Conservation (phyloP, 2,888 invertebrate species). For the Pasiphila rectangulata region DNA sequence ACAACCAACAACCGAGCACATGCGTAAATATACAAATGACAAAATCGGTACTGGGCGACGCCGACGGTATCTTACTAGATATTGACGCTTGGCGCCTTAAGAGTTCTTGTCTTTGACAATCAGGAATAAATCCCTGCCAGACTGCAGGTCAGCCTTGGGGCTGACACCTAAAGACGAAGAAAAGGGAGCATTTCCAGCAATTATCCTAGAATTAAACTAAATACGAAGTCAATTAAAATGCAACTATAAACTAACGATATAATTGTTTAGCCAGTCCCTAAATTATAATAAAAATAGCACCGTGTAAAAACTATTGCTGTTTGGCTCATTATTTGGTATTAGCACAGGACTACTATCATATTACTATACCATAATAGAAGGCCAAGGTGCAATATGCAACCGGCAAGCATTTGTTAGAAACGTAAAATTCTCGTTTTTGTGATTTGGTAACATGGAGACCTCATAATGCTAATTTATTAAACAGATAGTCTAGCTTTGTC, state of each 20-base stretch:
- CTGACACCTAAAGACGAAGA: background rate
- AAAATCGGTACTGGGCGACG: background rate
- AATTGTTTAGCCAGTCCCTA: too few relatives aligned
- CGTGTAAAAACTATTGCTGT: background rate
- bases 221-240: background rate
- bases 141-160: too few relatives aligned
- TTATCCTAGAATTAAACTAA: background rate
- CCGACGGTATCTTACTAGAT: background rate
- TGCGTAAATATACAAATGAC: too few relatives aligned
- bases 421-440: background rate
- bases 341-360: too few relatives aligned
- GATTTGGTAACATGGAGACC: background rate
- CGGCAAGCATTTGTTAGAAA: background rate
- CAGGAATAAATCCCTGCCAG: background rate
- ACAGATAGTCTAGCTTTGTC: background rate
- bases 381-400: too few relatives aligned
- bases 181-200: background rate
- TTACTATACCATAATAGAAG: too few relatives aligned
- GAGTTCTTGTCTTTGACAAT: slow-evolving; percentile 11
- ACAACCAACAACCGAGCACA: slow-evolving; percentile 2
- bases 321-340: too few relatives aligned
- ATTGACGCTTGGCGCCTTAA: slow-evolving; percentile 14
- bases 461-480: background rate
- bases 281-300: slow-evolving; percentile 10
- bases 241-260: background rate